Conservation (phyloP, 2,113 vertebrate species). For the Tenebrosternarchus preto region DNA sequence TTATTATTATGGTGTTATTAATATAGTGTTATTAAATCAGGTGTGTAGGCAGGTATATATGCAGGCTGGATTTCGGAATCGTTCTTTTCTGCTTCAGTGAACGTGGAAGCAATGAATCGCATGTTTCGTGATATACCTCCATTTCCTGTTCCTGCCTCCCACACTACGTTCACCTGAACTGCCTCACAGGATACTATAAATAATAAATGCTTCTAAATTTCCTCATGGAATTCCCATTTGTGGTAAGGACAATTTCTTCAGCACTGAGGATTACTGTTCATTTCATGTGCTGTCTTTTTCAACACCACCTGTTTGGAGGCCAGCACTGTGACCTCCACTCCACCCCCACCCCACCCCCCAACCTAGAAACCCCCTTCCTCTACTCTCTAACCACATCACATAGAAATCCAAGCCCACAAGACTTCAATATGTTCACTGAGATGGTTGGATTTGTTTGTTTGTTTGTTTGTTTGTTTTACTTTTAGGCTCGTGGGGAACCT, state of each 20-base stretch:
- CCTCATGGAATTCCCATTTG: slow-evolving; percentile 77
- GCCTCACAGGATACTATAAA: slow-evolving; percentile 64
- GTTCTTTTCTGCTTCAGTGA: slow-evolving; percentile 70
- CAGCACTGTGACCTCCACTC: slow-evolving; percentile 63
- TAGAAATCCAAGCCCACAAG: slow-evolving; percentile 23
- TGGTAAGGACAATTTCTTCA: slow-evolving; percentile 67
- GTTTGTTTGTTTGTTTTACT: neutral
- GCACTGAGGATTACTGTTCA: slow-evolving; percentile 68
- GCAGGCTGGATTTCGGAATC: slow-evolving; percentile 63
- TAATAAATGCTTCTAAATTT: slow-evolving; percentile 74
- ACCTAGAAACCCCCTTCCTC: neutral
- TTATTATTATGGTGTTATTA: neutral
- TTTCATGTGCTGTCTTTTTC: slow-evolving; percentile 65
- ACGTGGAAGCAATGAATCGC: slow-evolving; percentile 64
- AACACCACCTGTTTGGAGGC: slow-evolving; percentile 65
- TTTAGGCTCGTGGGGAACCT: neutral
- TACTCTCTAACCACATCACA: slow-evolving; percentile 29
- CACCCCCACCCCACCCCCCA: slow-evolving; percentile 43
- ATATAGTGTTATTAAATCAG: slow-evolving; percentile 75
- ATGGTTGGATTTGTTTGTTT: neutral
- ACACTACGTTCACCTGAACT: slow-evolving; percentile 57
- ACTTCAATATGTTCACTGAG: neutral
- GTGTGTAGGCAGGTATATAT: slow-evolving; percentile 65
- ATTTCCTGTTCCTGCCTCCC: slow-evolving; percentile 58
- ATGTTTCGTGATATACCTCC: slow-evolving; percentile 69